Evolutionary conservation across 2,113 vertebrate genomes (phyloP).

Genomic region (Erythrocercus mccallii): DNA sequence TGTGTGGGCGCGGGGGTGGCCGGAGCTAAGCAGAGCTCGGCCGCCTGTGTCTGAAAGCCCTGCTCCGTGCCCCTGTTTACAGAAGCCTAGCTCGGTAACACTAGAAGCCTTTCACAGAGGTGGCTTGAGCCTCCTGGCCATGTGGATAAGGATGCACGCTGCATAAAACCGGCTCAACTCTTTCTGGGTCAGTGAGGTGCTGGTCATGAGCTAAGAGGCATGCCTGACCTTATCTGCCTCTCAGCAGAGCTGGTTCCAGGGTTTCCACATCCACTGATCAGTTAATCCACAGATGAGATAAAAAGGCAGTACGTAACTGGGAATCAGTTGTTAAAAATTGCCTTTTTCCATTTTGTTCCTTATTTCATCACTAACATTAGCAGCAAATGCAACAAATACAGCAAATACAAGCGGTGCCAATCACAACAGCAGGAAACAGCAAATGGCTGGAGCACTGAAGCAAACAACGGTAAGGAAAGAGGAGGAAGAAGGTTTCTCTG

Average conservation of each 20-base stretch:
- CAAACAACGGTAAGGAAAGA: not conserved
- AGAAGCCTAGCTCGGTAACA: not conserved
- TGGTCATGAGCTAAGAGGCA: conserved; percentile 13
- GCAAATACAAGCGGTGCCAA: not conserved
- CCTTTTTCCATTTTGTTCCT: not conserved
- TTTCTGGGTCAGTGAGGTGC: conserved; percentile 34
- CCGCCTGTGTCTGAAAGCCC: not conserved
- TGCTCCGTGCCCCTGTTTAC: not conserved
- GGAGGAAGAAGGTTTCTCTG: not conserved
- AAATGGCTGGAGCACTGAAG: not conserved
- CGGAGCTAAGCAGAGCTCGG: not conserved
- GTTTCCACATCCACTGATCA: not conserved
- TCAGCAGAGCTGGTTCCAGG: not conserved
- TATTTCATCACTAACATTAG: not conserved
- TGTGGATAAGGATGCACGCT: not conserved
- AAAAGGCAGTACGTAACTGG: not conserved
- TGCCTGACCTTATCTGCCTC: conserved; percentile 26
- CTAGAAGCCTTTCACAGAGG: not conserved
- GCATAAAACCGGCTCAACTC: not conserved
- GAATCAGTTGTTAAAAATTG: not conserved
- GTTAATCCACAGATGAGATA: conserved; percentile 8
- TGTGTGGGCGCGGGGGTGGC: not conserved
- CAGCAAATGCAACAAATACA: not conserved
- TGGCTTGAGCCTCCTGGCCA: not conserved
- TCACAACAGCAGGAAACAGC: not conserved